These are phyloP conservation scores for Drosophila demipolita DNA, from an alignment of 2,888 invertebrate genomes.

Conservation along the genomic window DNA sequence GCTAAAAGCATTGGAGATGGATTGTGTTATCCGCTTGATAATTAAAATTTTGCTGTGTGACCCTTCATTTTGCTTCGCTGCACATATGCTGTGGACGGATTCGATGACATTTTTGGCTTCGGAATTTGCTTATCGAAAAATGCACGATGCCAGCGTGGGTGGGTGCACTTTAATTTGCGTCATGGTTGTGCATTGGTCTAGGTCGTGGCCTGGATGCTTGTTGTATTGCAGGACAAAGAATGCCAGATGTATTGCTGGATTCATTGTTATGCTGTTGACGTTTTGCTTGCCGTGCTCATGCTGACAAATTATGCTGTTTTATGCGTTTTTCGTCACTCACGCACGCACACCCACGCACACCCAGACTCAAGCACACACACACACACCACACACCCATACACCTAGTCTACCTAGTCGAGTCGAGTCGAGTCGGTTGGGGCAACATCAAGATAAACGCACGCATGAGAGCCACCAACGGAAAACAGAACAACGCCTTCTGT, in stretches of 20 bases:
- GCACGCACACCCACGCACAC: conserved; percentile 25
- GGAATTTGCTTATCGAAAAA: conserved; percentile 12
- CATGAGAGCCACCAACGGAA: conserved; percentile 51
- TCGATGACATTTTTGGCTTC: conserved; percentile 1
- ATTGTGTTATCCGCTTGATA: conserved; percentile 23
- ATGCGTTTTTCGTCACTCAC: conserved; percentile 69
- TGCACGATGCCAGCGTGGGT: not conserved
- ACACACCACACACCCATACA: conserved; percentile 4
- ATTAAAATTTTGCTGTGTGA: conserved; percentile 38
- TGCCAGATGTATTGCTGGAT: conserved; percentile 22
- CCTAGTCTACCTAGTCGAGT: conserved; percentile 13
- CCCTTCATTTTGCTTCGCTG: conserved; percentile 20
- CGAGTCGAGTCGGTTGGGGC: conserved; percentile 16
- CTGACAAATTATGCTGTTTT: conserved; percentile 79
- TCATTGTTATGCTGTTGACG: conserved; percentile 73
- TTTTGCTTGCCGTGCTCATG: conserved; percentile 54
- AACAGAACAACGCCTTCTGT: conserved; percentile 25
- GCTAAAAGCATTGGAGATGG: not conserved
- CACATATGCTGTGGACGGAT: not conserved
- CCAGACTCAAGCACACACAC: conserved; percentile 15
- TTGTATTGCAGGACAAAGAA: conserved; percentile 1
- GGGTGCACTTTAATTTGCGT: not conserved
- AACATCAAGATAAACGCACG: conserved; percentile 62
- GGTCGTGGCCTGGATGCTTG: not conserved
- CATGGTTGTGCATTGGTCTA: not conserved